Conservation (phyloP, 2,888 invertebrate species). For the Saturnia pavonia region DNA sequence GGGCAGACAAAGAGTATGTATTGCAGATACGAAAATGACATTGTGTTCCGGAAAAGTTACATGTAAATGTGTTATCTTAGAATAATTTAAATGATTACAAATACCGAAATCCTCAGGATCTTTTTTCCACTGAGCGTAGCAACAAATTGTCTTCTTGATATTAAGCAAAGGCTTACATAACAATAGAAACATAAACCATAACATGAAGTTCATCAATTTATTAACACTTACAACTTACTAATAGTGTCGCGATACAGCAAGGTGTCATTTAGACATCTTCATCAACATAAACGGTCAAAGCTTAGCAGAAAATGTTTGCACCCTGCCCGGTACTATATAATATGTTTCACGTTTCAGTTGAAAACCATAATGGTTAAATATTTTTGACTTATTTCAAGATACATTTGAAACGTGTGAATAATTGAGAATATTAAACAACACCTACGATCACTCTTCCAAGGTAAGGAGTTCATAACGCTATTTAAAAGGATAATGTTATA, state of each 20-base stretch:
- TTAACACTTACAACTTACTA: not conserved
- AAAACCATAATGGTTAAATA: too few relatives aligned
- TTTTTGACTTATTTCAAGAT: too few relatives aligned
- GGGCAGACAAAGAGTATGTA: constrained; percentile 46
- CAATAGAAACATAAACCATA: not conserved
- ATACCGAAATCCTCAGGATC: not conserved
- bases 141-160: not conserved
- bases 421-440: too few relatives aligned
- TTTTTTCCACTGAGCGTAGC: not conserved
- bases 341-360: too few relatives aligned
- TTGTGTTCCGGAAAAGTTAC: not conserved
- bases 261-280: not conserved
- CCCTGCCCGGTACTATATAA: too few relatives aligned
- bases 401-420: too few relatives aligned
- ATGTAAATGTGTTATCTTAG: not conserved
- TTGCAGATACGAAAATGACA: constrained; percentile 27
- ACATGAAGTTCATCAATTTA: not conserved
- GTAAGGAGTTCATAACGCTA: too few relatives aligned
- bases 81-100: not conserved
- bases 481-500: too few relatives aligned
- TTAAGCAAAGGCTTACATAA: not conserved
- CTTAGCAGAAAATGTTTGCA: too few relatives aligned
- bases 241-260: not conserved
- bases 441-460: too few relatives aligned
- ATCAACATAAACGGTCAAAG: too few relatives aligned